Base-by-base conservation (phyloP, 1,140 invertebrate genomes). In the Bombus vancouverensis region DNA sequence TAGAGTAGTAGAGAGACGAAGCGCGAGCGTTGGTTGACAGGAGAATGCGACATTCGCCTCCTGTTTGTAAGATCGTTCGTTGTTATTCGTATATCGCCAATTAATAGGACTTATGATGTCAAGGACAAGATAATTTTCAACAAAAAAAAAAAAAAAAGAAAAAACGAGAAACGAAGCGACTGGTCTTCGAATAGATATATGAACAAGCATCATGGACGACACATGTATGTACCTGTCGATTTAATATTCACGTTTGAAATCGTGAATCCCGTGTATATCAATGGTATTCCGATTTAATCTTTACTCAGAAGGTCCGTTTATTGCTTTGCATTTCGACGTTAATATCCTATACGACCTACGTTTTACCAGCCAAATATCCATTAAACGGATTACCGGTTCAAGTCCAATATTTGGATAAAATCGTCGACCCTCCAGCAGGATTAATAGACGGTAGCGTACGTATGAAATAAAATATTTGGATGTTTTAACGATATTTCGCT, bases 321-420 rank as follows among this genome's bases (percentile, higher is more conserved):
- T 79, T 62, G 59, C 47, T 66, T 70, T 72, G 78, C 42, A 87
- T 89, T 90, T 81, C 72, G 65, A 66, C 80, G 79, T 37, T 83
- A 76, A 72, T 75, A 84, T 80, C 75, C 68, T 74, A 83, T 70
- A 71, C 53, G 59, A 81, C 42, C 74, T 78, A 88, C 85, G 81
- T 89, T 90, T 90, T 90, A 90, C 83, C 83, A 53, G 62, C 81
- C 81, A 73, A 87, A 79, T 89, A 89, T 90, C 86, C 75, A 89
- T 90, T 90, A 90, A 90, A 90, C 75, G 59, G 81, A 87, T 79
- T 86, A 85, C 78, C 78, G 79, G 62, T 81, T 65, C 59, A 79
- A 73, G 79, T 89, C 77, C 88, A 89, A 89, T 89, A 89, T 89
- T 89, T 89, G 88, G 80, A 85, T 79, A 83, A 87, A 87, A 72